Percentiles rank a stretch among this genome's conserved stretches.
Conservation (phyloP, 2,888 invertebrate species). For the Tryphoninae sp. region DNA sequence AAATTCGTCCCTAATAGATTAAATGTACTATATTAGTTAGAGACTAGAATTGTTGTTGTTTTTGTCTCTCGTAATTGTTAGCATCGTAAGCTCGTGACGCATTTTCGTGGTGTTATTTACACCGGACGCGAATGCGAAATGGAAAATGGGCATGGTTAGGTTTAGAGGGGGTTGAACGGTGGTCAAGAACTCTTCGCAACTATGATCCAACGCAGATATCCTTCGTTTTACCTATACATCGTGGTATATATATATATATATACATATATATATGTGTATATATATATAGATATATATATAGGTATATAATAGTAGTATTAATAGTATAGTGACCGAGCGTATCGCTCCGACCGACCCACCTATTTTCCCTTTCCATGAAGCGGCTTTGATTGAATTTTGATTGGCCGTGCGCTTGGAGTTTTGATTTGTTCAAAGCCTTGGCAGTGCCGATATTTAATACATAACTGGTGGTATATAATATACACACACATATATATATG, state of each 20-base stretch:
- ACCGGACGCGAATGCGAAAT: conserved; percentile 10
- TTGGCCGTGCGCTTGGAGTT: conserved; percentile 67
- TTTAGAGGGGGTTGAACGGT: background rate
- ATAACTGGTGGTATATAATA: conserved; percentile 61
- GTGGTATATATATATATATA: conserved; percentile 19
- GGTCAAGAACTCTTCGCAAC: conserved; percentile 39
- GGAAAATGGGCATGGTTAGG: conserved; percentile 4
- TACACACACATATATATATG: conserved; percentile 23
- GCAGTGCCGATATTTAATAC: conserved; percentile 77
- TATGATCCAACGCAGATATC: conserved; percentile 20
- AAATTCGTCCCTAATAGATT: conserved; percentile 42
- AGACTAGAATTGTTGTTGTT: conserved; percentile 22
- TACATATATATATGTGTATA: conserved; percentile 13
- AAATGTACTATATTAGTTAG: conserved; percentile 36
- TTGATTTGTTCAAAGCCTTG: conserved; percentile 74
- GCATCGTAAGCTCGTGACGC: conserved; percentile 72
- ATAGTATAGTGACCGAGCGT: conserved; percentile 50
- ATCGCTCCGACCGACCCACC: conserved; percentile 52
- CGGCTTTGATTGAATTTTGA: conserved; percentile 70
- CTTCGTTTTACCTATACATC: conserved; percentile 19
- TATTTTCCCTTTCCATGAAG: conserved; percentile 54
- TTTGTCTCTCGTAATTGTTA: conserved; percentile 56
- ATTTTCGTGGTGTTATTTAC: conserved; percentile 51
- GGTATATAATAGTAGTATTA: conserved; percentile 44
- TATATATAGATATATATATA: conserved; percentile 18